These are phyloP conservation scores for Phenganax stokvisi DNA, from an alignment of 92 coral and sea anemone species.

Conservation along the genomic window DNA sequence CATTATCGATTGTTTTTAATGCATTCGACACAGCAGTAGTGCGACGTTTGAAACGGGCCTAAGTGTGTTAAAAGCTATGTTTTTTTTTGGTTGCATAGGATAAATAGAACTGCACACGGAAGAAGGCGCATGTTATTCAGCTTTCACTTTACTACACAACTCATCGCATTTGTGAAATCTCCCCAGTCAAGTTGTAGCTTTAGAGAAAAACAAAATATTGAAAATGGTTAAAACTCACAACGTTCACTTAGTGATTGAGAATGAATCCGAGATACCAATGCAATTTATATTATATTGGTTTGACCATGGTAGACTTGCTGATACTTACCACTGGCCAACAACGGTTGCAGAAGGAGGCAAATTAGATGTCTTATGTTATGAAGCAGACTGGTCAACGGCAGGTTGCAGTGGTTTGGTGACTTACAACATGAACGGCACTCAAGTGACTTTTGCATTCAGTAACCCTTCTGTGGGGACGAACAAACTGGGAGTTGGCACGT, in stretches of 20 bases:
- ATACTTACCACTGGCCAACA: slow-evolving; percentile 41
- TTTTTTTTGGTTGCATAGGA: no score
- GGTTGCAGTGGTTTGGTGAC: slow-evolving; percentile 54
- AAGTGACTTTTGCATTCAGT: slow-evolving; percentile 51
- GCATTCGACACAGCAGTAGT: no score
- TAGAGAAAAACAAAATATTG: no score
- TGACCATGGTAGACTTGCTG: slow-evolving; percentile 51
- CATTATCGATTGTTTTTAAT: no score
- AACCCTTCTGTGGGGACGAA: slow-evolving; percentile 43
- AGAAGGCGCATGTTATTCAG: no score
- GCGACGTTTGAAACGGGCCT: no score
- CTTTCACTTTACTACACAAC: no score
- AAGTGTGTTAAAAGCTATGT: no score
- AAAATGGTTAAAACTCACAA: slow-evolving; percentile 46
- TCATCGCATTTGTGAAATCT: no score
- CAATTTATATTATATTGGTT: slow-evolving; percentile 37
- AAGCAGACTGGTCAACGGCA: slow-evolving; percentile 41
- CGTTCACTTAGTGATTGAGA: slow-evolving; percentile 28
- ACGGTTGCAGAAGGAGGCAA: slow-evolving; percentile 15
- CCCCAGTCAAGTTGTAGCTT: no score
- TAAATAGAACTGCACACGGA: no score
- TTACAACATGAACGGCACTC: slow-evolving; percentile 40
- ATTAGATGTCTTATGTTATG: slow-evolving; percentile 39
- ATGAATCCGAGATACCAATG: slow-evolving; percentile 29
- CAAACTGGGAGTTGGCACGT: slow-evolving; percentile 50